phyloP scores from a whole-genome alignment of 2,797 vertebrate species.

The Neoniphon sammara region DNA sequence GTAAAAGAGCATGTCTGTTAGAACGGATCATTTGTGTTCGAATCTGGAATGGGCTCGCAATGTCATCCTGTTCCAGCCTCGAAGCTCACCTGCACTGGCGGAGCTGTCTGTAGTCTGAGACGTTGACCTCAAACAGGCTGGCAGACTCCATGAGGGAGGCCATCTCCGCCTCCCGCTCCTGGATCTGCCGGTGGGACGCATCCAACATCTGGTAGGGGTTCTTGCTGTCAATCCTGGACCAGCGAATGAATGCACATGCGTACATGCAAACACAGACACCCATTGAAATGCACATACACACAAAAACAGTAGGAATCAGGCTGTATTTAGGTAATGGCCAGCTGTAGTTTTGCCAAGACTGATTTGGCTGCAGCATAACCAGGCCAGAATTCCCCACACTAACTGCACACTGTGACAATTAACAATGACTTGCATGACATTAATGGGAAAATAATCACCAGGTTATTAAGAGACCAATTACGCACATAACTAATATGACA shows the following conservation, averaged over 20 bases:
- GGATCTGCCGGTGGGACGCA: constrained; percentile 85
- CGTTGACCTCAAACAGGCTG: constrained; percentile 90
- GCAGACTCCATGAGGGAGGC: constrained; percentile 87
- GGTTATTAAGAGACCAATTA: constrained; percentile 77
- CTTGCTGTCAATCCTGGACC: constrained; percentile 86
- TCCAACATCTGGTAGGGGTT: constrained; percentile 88
- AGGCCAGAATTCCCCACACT: constrained; percentile 29
- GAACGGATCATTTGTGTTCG: constrained; percentile 29
- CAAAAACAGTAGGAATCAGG: constrained; percentile 28
- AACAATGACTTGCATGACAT: constrained; percentile 69
- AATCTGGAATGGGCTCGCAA: constrained; percentile 8
- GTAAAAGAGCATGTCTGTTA: constrained; percentile 17
- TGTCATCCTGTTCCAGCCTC: constrained; percentile 11
- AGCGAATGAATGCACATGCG: constrained; percentile 27
- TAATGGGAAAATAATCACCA: constrained; percentile 77
- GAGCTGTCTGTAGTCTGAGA: constrained; percentile 91
- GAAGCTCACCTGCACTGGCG: constrained; percentile 87
- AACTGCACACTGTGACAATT: constrained; percentile 58
- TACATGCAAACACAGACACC: constrained; percentile 8
- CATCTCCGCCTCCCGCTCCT: constrained; percentile 89
- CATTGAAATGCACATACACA: constrained; percentile 26
- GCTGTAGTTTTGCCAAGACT: constrained; percentile 38
- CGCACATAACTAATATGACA: constrained; percentile 74
- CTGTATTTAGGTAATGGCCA: constrained; percentile 42
- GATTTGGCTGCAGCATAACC: constrained; percentile 47